Percentiles rank a stretch among this genome's conserved stretches.
Evolutionary conservation across 2,113 vertebrate genomes (phyloP).

Genomic region (Elaphurus davidianus): DNA sequence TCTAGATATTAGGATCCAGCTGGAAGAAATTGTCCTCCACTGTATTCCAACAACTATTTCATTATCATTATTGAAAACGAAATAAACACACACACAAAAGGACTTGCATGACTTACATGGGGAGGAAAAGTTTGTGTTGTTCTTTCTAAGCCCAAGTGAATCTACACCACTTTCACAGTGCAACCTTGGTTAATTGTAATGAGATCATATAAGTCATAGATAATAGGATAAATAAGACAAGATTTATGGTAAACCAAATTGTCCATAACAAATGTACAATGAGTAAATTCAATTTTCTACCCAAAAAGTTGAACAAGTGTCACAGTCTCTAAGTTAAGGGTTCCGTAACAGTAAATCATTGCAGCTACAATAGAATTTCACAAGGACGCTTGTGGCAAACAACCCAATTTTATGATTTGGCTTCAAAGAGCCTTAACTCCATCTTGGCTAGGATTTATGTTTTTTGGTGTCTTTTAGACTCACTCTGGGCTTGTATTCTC

Average conservation of each 20-base stretch:
- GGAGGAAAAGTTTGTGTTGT: not conserved
- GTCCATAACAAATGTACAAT: not conserved
- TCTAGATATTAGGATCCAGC: not conserved
- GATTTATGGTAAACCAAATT: not conserved
- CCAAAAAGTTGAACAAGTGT: not conserved
- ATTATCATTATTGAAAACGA: not conserved
- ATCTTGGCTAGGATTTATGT: not conserved
- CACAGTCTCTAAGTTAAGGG: not conserved
- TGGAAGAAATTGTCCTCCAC: not conserved
- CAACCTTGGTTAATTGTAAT: not conserved
- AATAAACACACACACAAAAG: not conserved
- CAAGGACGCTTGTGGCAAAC: not conserved
- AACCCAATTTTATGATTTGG: not conserved
- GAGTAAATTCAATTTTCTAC: not conserved
- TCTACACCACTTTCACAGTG: not conserved
- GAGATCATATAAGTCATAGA: not conserved
- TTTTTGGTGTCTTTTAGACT: not conserved
- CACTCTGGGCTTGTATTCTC: not conserved
- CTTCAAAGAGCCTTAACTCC: not conserved
- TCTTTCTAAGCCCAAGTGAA: not conserved
- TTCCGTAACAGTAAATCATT: not conserved
- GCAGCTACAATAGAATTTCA: not conserved
- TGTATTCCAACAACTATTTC: not conserved
- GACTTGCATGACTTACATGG: not conserved
- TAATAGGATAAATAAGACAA: not conserved